A percentile compares a stretch with the other conserved stretches of the same genome.
These are phyloP conservation scores for Drosophila helvetica DNA, from an alignment of 2,888 invertebrate genomes.

Conservation along the genomic window DNA sequence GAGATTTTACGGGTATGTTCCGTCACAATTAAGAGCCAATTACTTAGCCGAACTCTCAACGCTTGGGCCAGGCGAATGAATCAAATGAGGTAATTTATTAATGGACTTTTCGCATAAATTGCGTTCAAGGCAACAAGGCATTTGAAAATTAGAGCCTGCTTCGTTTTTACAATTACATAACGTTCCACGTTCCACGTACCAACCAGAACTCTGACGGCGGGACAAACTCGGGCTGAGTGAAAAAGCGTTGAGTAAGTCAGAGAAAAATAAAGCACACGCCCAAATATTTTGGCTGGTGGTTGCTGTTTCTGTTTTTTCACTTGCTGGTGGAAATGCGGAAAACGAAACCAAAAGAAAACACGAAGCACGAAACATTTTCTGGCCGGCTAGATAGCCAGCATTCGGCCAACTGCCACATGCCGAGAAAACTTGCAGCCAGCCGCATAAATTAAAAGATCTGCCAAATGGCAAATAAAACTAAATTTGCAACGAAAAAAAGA, in stretches of 20 bases:
- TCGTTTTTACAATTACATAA: conserved; percentile 59
- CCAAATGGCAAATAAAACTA: conserved; percentile 31
- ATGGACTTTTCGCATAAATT: conserved; percentile 58
- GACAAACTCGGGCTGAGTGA: conserved; percentile 44
- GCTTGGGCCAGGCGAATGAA: conserved; percentile 44
- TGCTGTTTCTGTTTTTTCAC: conserved; percentile 19
- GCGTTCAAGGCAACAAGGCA: conserved; percentile 47
- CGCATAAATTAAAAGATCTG: conserved; percentile 47
- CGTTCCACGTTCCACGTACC: conserved; percentile 29
- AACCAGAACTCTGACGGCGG: conserved; percentile 56
- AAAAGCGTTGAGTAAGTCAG: conserved; percentile 55
- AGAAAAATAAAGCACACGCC: conserved; percentile 42
- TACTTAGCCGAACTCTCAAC: conserved; percentile 35
- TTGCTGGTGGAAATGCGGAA: conserved; percentile 61
- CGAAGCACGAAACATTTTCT: conserved; percentile 26
- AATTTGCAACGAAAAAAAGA: conserved; percentile 10
- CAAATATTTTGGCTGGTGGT: conserved; percentile 47
- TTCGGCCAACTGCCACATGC: conserved; percentile 24
- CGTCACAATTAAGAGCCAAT: conserved; percentile 36
- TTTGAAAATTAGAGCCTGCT: conserved; percentile 53
- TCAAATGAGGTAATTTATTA: conserved; percentile 65
- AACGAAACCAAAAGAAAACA: conserved; percentile 42
- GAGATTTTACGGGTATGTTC: conserved; percentile 15
- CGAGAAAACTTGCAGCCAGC: conserved; percentile 17
- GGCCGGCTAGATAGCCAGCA: background rate